Base-by-base conservation (phyloP, 2,113 vertebrate species). In the Amphiprion percula region DNA sequence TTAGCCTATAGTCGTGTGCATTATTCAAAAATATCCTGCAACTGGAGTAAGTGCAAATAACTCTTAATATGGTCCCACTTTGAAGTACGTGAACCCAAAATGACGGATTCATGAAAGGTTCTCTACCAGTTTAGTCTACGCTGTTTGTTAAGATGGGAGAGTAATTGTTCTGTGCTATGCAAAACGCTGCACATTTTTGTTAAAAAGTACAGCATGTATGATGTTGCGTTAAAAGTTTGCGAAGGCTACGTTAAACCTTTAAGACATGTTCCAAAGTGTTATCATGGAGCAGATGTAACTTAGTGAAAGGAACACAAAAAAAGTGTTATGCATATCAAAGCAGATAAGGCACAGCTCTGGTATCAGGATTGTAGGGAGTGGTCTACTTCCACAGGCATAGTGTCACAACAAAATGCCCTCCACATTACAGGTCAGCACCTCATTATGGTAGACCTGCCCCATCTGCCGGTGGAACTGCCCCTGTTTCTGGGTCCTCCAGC, bases 401-500 rank as follows among this genome's bases (percentile, higher is more conserved):
- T 49, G 60, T 94, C 84, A 95, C 54, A 84, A 74, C 44, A 88
- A 73, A 9, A 92, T 52, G 30, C 89, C 90, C n/a, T 92, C 74
- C 17, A 76, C 69, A 24, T 95, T 90, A 75, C 98, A 99, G 55
- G 88, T 95, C 46, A 99, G 91, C 24, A 95, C 82, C 37, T 97
- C 96, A 0, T 93, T 78, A 85, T 95, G 96, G 81, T 94, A 93
- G 75, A 91, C 90, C 47, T 94, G 92, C 10, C 97, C 96, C 0
- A 95, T 94, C 72, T 96, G 96, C 67, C 95, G 91, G 76, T 97
- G 97, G 82, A 98, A 99, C 82, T 96, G 94, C 2, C 96, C 96
- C 87, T 96, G 96, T 81, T 94, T 97, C 73, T 97, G 93, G 23
- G 94, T 96, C 88, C 96, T 97, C 91, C 97, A 94, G 88, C 98